Base-by-base conservation (phyloP, 2,113 vertebrate genomes). In the Silurus glanis region DNA sequence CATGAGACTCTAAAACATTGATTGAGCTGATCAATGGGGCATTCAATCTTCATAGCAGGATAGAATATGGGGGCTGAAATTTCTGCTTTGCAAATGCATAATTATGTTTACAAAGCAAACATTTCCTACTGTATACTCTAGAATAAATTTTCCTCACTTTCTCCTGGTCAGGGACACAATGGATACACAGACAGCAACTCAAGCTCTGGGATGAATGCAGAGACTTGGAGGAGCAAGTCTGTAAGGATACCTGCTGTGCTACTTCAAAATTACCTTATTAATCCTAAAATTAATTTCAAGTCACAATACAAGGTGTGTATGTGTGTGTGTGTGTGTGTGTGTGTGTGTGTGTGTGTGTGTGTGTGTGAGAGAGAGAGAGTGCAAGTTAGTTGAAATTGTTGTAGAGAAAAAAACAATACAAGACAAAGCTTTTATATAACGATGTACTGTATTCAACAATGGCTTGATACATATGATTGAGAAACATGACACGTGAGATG, bases 401-500 rank as follows among this genome's bases (percentile, higher is more conserved):
- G 9, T 19, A 72, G 69, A 47, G 69, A 45, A 37, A 16, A 45
- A 49, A 64, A 49, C 25, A 66, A 56, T 25, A 56, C 75, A 21
- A 64, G 37, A 6, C 80, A 82, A 66, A n/a, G 19, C 64, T 87
- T 93, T 91, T 93, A 94, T 94, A 94, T 93, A 95, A 93, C 92
- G 87, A 93, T 95, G 92, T 94, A 94, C 93, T 95, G 93, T 95
- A 93, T 94, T 94, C 93, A 94, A 92, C 91, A 90, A 94, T 94
- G 93, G 92, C 92, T 93, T 94, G 88, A 88, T 91, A 94, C 94
- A 94, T 92, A 94, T 93, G 93, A 89, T 93, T 94, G 91, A 93
- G 92, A 93, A 84, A 89, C 90, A 91, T 93, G 89, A 89, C 92
- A 93, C 71, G 80, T 51, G 59, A 84, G 64, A 85, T 74, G 84